Conservation (phyloP, 1,140 invertebrate species). For the Dufourea novaeangliae region DNA sequence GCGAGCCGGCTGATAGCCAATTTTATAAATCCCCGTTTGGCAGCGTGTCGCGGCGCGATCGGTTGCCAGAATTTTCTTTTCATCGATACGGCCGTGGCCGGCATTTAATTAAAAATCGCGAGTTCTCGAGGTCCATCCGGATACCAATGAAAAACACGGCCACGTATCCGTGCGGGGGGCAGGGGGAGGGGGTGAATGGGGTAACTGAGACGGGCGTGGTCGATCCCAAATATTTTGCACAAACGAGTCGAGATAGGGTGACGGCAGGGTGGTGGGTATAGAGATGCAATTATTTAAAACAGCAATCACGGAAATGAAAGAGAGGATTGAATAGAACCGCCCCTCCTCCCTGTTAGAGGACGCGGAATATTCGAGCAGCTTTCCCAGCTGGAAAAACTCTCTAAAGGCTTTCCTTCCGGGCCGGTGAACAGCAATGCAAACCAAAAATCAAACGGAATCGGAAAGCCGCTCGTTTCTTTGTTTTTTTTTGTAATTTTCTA, state of each 20-base stretch:
- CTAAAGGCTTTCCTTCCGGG: slow-evolving; percentile 75
- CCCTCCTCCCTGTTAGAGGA: slow-evolving; percentile 25
- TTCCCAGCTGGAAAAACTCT: slow-evolving; percentile 78
- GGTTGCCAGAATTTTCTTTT: slow-evolving; percentile 35
- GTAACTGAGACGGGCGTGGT: neutral
- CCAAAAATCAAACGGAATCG: slow-evolving; percentile 76
- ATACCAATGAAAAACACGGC: slow-evolving; percentile 40
- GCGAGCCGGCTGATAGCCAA: slow-evolving; percentile 23
- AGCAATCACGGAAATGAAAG: slow-evolving; percentile 80
- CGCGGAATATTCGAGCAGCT: slow-evolving; percentile 63
- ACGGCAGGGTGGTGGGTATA: neutral
- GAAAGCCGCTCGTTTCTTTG: slow-evolving; percentile 16
- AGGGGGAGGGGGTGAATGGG: neutral
- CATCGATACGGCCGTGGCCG: neutral
- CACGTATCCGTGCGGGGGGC: neutral
- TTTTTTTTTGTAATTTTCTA: neutral
- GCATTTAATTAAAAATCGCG: slow-evolving; percentile 64
- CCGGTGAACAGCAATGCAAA: slow-evolving; percentile 76
- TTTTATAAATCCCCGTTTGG: slow-evolving; percentile 24
- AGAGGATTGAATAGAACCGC: slow-evolving; percentile 68
- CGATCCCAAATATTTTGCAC: slow-evolving; percentile 63
- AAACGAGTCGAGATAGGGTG: slow-evolving; percentile 43
- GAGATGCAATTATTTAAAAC: slow-evolving; percentile 79
- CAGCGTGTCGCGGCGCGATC: slow-evolving; percentile 16
- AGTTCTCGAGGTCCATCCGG: neutral